Conservation (phyloP, 2,888 invertebrate genomes). For the Copidosoma aretas region DNA sequence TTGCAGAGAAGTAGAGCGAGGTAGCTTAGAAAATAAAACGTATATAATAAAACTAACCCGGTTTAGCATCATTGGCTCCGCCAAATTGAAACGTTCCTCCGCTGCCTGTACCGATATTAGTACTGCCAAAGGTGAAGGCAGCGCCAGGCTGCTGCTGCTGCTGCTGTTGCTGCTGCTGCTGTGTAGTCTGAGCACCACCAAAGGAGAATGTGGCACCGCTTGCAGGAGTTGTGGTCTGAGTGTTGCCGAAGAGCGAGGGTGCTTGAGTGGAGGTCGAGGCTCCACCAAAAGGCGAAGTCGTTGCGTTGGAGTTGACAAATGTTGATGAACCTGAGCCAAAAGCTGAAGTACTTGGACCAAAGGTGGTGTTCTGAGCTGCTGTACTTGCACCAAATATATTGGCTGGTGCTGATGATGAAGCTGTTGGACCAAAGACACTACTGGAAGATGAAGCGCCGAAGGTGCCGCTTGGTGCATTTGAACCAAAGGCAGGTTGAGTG, state of each 20-base stretch:
- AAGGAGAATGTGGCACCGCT: background rate
- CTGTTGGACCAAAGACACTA: too few relatives aligned
- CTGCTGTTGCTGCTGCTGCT: slow-evolving; percentile 4
- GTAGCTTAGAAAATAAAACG: background rate
- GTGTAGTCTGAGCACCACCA: slow-evolving; percentile 7
- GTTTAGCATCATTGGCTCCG: slow-evolving; percentile 42
- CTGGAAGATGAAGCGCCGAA: slow-evolving; percentile 8
- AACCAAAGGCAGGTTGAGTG: slow-evolving; percentile 38
- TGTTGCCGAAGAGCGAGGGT: slow-evolving; percentile 1
- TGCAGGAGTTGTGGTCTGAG: background rate
- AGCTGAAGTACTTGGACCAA: slow-evolving; percentile 20
- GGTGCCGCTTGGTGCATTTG: slow-evolving; percentile 6
- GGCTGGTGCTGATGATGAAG: slow-evolving; percentile 20
- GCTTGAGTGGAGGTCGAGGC: background rate
- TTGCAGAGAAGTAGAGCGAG: background rate
- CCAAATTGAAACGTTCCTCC: slow-evolving; percentile 52
- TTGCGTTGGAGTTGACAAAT: background rate
- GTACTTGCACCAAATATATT: slow-evolving; percentile 35
- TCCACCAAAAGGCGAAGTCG: slow-evolving; percentile 18
- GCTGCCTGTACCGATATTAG: slow-evolving; percentile 12
- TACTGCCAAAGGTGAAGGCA: slow-evolving; percentile 41
- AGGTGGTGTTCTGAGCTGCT: slow-evolving; percentile 3
- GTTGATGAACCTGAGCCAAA: slow-evolving; percentile 38
- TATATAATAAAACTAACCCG: slow-evolving; percentile 43
- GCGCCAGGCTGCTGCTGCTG: slow-evolving; percentile 14